Base-by-base conservation (phyloP, 1,140 invertebrate species). In the Microplitis mediator region DNA sequence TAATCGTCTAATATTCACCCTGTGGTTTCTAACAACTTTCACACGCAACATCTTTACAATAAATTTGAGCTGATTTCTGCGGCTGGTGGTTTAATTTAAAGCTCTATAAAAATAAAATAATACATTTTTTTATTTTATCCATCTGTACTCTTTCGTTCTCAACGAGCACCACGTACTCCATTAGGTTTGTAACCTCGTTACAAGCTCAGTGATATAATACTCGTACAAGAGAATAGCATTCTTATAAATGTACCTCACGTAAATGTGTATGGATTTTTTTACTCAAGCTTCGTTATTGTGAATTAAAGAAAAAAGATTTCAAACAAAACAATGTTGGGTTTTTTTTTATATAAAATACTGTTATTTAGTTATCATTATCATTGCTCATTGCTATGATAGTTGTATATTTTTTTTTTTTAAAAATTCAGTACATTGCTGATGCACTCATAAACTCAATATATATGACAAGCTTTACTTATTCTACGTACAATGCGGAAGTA, bases 401-500 rank as follows among this genome's bases (percentile, higher is more conserved):
- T n/a, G 2, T 23, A 23, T 45, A 45, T 45, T 45, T 45, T 6
- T 45, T 45, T 56, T 56, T 0, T n/a, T 13, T 56, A 16, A 56
- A 23, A 14, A 16, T 13, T 23, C n/a, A 56, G 52, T 16, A 2
- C 23, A 23, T 56, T 3, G n/a, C 4, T 23, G 52, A 56, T 56
- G 23, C n/a, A 16, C 52, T 61, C 16, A 23, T 31, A 13, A 31
- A 61, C 31, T 61, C 16, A 31, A 61, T 61, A 32, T 61, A 1
- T 13, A 61, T 61, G 58, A 32, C n/a, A 56, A 23, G n/a, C n/a
- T 31, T 31, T 31, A 61, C 9, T 23, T 31, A 61, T 32, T 31
- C 58, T 31, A 52, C 60, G 52, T 72, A 69, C 75, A 72, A 80
- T 73, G 75, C 77, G 81, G 78, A 82, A 81, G 77, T 77, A 74